Evolutionary conservation across 2,113 vertebrate species (phyloP).

Genomic region (Morphnarchus princeps): DNA sequence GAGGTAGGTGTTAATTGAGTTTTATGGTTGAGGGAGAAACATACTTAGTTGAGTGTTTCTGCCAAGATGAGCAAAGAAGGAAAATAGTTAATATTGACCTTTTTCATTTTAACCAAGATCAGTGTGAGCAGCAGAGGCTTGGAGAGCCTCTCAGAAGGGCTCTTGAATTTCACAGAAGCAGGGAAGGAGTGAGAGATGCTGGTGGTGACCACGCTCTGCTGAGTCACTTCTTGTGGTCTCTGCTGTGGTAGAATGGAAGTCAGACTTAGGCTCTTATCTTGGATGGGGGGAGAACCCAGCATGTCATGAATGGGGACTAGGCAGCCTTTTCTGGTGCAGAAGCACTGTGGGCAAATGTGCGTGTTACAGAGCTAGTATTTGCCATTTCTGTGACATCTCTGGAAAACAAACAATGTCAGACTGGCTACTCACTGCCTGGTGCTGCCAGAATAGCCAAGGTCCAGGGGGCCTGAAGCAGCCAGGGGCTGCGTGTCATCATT

Average conservation of each 20-base stretch:
- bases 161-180: neutral
- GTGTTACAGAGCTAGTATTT: neutral
- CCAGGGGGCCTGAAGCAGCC: neutral
- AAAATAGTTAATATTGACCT: conserved; percentile 47
- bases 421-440: neutral
- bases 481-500: rapidly evolving
- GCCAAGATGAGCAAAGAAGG: conserved; percentile 20
- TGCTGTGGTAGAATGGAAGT: neutral
- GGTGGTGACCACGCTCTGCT: neutral
- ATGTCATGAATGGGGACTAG: neutral
- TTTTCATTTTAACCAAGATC: conserved; percentile 20
- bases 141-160: neutral
- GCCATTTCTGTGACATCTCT: neutral
- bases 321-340: neutral
- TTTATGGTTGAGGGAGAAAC: conserved; percentile 5
- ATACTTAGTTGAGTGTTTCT: neutral
- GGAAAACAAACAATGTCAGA: neutral
- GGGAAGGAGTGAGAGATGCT: neutral
- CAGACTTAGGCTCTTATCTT: neutral
- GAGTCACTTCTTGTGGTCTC: conserved; percentile 34
- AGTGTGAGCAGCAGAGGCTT: neutral
- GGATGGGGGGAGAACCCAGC: neutral
- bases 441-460: neutral
- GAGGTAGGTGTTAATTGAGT: conserved; percentile 49
- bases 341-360: neutral